These are phyloP conservation scores for Thysanoteuthis rhombus DNA, from an alignment of 2,888 invertebrate species.

Conservation along the genomic window DNA sequence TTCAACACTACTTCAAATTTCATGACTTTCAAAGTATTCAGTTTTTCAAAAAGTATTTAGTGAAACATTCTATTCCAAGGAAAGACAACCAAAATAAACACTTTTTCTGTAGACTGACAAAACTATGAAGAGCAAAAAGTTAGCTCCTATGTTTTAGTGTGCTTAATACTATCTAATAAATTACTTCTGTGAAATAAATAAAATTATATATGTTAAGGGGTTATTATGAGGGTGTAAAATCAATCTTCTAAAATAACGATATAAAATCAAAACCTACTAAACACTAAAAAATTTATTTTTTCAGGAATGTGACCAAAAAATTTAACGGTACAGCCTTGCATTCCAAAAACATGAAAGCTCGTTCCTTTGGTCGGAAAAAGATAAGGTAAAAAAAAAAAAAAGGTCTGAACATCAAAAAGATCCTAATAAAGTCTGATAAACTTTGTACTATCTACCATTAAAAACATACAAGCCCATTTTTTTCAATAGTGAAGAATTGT, in stretches of 20 bases:
- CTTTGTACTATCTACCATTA: neutral
- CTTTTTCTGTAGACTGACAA: too few species aligned
- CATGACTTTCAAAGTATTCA: too few species aligned
- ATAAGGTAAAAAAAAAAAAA: neutral
- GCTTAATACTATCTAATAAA: too few species aligned
- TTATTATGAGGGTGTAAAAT: too few species aligned
- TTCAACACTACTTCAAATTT: too few species aligned
- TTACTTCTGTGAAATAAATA: too few species aligned
- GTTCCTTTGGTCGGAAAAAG: neutral
- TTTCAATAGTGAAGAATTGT: neutral
- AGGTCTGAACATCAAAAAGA: neutral
- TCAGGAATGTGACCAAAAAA: neutral
- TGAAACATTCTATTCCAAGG: too few species aligned
- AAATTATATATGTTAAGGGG: too few species aligned
- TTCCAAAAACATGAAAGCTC: neutral
- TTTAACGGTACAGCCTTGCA: neutral
- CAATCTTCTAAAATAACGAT: neutral
- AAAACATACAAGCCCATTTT: neutral
- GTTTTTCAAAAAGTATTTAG: too few species aligned
- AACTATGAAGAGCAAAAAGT: too few species aligned
- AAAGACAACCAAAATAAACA: too few species aligned
- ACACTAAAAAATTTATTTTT: neutral
- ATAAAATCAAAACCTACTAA: neutral
- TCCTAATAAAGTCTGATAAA: neutral
- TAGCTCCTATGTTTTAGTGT: too few species aligned